phyloP scores from a whole-genome alignment of 2,113 vertebrate genomes.

The Tretioscincus oriximinensis region DNA sequence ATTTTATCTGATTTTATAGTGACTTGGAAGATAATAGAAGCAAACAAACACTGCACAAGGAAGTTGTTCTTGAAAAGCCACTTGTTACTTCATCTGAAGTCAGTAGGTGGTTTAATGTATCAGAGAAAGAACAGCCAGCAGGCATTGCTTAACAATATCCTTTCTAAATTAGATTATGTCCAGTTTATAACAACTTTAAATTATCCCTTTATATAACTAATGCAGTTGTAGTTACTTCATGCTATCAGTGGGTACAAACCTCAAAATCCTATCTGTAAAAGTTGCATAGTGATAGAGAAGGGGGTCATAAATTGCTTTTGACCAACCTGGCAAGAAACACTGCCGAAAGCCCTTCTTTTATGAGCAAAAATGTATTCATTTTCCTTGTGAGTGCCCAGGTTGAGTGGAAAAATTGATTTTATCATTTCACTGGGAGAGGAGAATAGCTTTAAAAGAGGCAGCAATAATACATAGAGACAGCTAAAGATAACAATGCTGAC shows the following conservation, averaged over 20 bases:
- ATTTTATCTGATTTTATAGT: too few relatives aligned
- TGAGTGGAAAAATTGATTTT: slow-evolving; percentile 45
- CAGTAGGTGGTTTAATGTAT: too few relatives aligned
- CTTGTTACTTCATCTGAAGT: too few relatives aligned
- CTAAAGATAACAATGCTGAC: slow-evolving; percentile 41
- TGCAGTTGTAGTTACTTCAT: slow-evolving; percentile 10
- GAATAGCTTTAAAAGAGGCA: slow-evolving; percentile 25
- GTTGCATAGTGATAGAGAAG: fast-evolving
- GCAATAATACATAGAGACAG: slow-evolving; percentile 31
- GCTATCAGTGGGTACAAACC: slow-evolving; percentile 14
- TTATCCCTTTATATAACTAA: slow-evolving; percentile 1
- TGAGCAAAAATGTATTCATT: slow-evolving; percentile 11
- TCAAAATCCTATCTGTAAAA: slow-evolving; percentile 24
- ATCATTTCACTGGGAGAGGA: slow-evolving; percentile 33
- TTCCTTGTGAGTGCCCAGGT: slow-evolving; percentile 34
- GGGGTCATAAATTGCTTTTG: neutral
- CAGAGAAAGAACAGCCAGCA: too few relatives aligned
- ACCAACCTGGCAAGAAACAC: slow-evolving; percentile 39
- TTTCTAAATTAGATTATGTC: neutral
- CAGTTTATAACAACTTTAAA: neutral
- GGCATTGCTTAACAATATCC: too few relatives aligned
- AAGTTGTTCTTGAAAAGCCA: too few relatives aligned
- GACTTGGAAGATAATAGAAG: too few relatives aligned
- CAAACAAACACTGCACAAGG: too few relatives aligned
- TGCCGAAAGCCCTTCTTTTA: slow-evolving; percentile 44